Evolutionary conservation across 2,797 vertebrate genomes (phyloP).

Genomic region (Pseudochromis fuscus): DNA sequence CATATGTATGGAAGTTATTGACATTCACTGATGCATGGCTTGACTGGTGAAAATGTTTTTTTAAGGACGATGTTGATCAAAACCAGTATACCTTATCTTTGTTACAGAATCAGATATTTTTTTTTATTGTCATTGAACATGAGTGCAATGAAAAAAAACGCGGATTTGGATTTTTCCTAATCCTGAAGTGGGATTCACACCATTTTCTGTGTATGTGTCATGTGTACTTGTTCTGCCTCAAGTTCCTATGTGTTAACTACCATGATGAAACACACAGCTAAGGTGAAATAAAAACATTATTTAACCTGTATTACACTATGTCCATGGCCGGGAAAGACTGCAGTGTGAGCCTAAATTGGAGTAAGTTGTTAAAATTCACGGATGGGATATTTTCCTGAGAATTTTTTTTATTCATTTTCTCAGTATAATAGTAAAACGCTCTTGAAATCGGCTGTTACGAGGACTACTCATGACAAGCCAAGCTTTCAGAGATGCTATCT

Average conservation of each 20-base stretch:
- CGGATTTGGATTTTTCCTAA: no score
- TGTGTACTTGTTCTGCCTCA: no score
- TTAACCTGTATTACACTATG: no score
- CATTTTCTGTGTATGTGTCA: no score
- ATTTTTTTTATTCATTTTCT: constrained; percentile 21
- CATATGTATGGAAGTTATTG: neutral
- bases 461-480: constrained; percentile 58
- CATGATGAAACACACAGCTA: neutral
- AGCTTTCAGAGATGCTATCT: constrained; percentile 65
- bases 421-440: constrained; percentile 32
- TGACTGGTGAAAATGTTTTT: neutral
- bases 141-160: no score
- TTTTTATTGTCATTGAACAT: no score
- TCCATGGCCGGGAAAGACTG: constrained; percentile 11
- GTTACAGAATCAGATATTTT: no score
- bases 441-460: constrained; percentile 55
- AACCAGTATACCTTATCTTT: no score
- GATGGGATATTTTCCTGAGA: constrained; percentile 12
- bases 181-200: no score
- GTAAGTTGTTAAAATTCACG: constrained; percentile 9
- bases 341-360: constrained; percentile 16
- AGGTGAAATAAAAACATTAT: neutral
- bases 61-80: no score
- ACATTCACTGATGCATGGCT: neutral
- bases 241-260: neutral